Evolutionary conservation across 2,797 vertebrate genomes (phyloP).

Genomic region (Luscinia megarhynchos): DNA sequence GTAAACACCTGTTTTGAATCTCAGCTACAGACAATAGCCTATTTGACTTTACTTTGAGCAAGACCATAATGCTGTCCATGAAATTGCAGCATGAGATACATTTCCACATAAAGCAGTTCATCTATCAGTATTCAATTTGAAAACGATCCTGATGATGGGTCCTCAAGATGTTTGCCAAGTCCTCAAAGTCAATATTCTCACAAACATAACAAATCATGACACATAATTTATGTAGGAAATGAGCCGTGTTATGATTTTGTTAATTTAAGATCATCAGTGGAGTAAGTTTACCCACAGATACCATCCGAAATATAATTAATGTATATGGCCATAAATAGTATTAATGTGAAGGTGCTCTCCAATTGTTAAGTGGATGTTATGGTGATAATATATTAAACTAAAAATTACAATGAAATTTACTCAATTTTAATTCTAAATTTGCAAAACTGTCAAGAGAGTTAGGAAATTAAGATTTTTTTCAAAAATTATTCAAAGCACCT

Average conservation of each 20-base stretch:
- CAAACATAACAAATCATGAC: background rate
- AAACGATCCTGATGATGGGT: background rate
- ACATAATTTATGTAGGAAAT: slow-evolving; percentile 19
- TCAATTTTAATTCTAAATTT: slow-evolving; percentile 38
- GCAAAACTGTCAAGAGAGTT: slow-evolving; percentile 20
- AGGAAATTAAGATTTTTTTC: background rate
- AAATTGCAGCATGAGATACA: background rate
- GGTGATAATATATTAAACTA: background rate
- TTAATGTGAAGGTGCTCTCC: slow-evolving; percentile 8
- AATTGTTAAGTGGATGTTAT: slow-evolving; percentile 13
- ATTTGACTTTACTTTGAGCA: background rate
- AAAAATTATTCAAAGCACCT: slow-evolving; percentile 6
- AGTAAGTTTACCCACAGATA: slow-evolving; percentile 41
- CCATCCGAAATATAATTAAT: slow-evolving; percentile 35
- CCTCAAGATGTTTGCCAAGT: background rate
- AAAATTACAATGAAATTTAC: slow-evolving; percentile 1
- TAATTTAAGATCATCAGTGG: slow-evolving; percentile 18
- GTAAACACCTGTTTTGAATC: background rate
- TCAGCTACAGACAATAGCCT: background rate
- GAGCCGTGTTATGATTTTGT: background rate
- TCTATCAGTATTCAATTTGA: background rate
- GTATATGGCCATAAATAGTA: slow-evolving; percentile 4
- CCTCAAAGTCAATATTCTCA: slow-evolving; percentile 3
- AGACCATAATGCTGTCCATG: background rate
- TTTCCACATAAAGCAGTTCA: background rate